Percentiles rank a stretch among this genome's conserved stretches.
Evolutionary conservation across 2,113 vertebrate species (phyloP).

Genomic region (Bostrychus sinensis): DNA sequence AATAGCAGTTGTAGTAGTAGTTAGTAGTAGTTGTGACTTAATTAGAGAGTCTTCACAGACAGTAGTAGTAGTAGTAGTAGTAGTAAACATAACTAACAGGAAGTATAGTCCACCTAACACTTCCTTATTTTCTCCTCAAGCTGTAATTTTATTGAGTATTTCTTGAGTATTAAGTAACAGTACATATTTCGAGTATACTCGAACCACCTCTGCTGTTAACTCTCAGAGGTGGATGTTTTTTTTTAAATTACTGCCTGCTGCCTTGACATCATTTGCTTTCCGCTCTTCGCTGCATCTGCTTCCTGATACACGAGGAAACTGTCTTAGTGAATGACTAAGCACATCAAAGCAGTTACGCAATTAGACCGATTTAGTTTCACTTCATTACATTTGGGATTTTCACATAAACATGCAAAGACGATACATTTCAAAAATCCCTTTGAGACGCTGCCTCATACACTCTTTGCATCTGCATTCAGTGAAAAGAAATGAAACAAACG

Average conservation of each 20-base stretch:
- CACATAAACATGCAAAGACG: constrained; percentile 77
- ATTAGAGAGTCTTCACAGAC: too few species aligned
- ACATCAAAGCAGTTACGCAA: constrained; percentile 80
- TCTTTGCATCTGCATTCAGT: constrained; percentile 60
- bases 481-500: constrained; percentile 59
- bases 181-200: too few species aligned
- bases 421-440: constrained; percentile 74
- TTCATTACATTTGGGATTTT: constrained; percentile 78
- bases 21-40: too few species aligned
- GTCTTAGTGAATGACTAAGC: constrained; percentile 77
- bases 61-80: too few species aligned
- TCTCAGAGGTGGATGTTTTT: constrained; percentile 71
- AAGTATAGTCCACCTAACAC: too few species aligned
- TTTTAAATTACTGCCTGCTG: constrained; percentile 71
- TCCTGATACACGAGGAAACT: constrained; percentile 77
- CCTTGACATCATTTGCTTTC: constrained; percentile 66
- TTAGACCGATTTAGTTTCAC: constrained; percentile 79
- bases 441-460: constrained; percentile 65
- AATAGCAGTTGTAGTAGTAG: too few species aligned
- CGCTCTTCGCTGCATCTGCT: constrained; percentile 70
- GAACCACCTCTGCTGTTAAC: constrained; percentile 65
- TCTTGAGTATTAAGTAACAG: too few species aligned
- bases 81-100: too few species aligned
- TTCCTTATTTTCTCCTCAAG: too few species aligned
- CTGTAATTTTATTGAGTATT: too few species aligned